phyloP scores from a whole-genome alignment of 2,888 invertebrate genomes.

The Abrostola triplasia region DNA sequence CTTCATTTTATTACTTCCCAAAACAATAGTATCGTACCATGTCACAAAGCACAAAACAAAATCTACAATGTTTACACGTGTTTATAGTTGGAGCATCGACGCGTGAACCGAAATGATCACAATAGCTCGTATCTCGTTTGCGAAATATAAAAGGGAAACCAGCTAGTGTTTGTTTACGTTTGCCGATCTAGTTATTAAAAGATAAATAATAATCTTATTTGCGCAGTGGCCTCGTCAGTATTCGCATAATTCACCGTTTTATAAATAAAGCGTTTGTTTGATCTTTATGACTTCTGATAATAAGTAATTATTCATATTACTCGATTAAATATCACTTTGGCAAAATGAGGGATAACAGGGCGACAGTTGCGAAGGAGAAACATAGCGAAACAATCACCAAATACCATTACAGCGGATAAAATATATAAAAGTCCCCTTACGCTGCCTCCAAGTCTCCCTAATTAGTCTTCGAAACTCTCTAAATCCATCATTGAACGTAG shows the following conservation, averaged over 20 bases:
- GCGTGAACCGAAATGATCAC: constrained; percentile 52
- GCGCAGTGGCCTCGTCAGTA: background rate
- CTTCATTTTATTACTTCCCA: constrained; percentile 11
- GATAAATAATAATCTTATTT: background rate
- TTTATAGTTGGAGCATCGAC: constrained; percentile 36
- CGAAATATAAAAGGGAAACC: constrained; percentile 54
- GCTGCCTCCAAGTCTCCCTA: background rate
- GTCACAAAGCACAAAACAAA: constrained; percentile 11
- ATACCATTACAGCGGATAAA: background rate
- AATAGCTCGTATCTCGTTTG: constrained; percentile 44
- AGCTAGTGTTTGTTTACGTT: constrained; percentile 25
- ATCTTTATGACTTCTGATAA: background rate
- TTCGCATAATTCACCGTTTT: background rate
- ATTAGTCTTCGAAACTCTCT: background rate
- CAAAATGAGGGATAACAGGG: no score
- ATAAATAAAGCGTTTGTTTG: background rate
- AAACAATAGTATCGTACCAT: constrained; percentile 8
- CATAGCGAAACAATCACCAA: no score
- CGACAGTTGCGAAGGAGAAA: no score
- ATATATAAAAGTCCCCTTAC: background rate
- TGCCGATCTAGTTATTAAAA: constrained; percentile 21
- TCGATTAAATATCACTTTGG: background rate
- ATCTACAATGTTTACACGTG: constrained; percentile 16
- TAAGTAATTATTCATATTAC: background rate
- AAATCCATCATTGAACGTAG: constrained; percentile 6